A percentile compares a stretch with the other conserved stretches of the same genome.
Evolutionary conservation across 2,888 invertebrate species (phyloP).

Genomic region (Clitarchus hookeri): DNA sequence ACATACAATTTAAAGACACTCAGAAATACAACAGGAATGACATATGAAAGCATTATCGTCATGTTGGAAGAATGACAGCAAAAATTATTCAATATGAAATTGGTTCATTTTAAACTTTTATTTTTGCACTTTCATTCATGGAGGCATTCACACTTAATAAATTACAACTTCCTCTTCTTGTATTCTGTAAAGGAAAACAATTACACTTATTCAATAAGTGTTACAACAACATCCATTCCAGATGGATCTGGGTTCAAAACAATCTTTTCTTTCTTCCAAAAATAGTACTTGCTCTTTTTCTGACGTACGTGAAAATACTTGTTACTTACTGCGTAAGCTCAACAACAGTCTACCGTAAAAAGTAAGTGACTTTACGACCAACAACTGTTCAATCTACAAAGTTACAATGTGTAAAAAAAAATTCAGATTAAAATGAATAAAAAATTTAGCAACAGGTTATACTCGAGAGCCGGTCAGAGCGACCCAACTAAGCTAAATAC

Average conservation of each 20-base stretch:
- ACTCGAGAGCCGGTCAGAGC: neutral
- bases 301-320: neutral
- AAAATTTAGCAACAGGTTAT: neutral
- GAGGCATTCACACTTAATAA: neutral
- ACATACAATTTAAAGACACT: no score
- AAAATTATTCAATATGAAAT: no score
- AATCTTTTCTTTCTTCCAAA: neutral
- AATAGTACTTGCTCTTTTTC: neutral
- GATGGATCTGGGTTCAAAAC: neutral
- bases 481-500: neutral
- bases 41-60: no score
- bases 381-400: neutral
- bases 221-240: constrained; percentile 1
- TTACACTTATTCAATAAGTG: constrained; percentile 14
- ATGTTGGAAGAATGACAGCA: no score
- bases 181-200: neutral
- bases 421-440: neutral
- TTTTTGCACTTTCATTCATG: neutral
- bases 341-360: neutral
- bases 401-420: neutral
- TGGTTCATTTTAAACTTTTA: neutral
- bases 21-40: no score
- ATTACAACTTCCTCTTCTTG: neutral
- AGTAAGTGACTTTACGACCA: neutral
- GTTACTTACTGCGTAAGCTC: neutral